Percentiles rank a stretch among this genome's conserved stretches.
Evolutionary conservation across 2,888 invertebrate genomes (phyloP).

Genomic region (Bedellia somnulentella): DNA sequence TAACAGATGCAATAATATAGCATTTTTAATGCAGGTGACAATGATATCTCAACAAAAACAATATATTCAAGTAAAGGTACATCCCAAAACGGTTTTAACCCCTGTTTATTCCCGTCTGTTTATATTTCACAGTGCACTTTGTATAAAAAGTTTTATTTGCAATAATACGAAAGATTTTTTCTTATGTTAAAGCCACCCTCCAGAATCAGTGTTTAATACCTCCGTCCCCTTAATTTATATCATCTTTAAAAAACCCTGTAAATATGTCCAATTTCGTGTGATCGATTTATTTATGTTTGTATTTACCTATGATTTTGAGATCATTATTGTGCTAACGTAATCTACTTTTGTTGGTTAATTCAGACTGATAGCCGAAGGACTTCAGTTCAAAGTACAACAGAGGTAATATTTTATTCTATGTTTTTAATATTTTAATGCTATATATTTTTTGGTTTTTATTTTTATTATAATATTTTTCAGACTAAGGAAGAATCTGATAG

Average conservation of each 20-base stretch:
- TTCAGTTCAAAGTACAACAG: conserved; percentile 38
- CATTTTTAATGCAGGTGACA: conserved; percentile 25
- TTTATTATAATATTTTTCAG: conserved; percentile 7
- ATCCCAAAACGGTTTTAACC: too few species aligned
- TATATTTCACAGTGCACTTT: too few species aligned
- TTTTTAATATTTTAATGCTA: conserved; percentile 13
- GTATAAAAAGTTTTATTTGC: too few species aligned
- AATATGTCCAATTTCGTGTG: too few species aligned
- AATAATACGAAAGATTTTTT: too few species aligned
- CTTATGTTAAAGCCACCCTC: too few species aligned
- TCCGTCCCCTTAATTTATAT: too few species aligned
- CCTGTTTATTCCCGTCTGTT: too few species aligned
- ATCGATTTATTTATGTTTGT: too few species aligned
- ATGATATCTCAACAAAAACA: conserved; percentile 31
- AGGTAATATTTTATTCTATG: conserved; percentile 19
- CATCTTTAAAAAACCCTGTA: too few species aligned
- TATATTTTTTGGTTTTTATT: conserved; percentile 6
- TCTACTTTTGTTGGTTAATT: conserved; percentile 7
- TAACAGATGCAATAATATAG: background rate
- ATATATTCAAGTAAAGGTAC: conserved; percentile 45
- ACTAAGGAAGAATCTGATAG: conserved; percentile 39
- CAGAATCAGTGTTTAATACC: too few species aligned
- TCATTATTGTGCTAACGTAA: conserved; percentile 7
- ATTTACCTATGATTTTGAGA: too few species aligned
- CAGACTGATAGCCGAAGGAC: conserved; percentile 45